Evolutionary conservation across 2,888 invertebrate species (phyloP).

Genomic region (Blera fallax): DNA sequence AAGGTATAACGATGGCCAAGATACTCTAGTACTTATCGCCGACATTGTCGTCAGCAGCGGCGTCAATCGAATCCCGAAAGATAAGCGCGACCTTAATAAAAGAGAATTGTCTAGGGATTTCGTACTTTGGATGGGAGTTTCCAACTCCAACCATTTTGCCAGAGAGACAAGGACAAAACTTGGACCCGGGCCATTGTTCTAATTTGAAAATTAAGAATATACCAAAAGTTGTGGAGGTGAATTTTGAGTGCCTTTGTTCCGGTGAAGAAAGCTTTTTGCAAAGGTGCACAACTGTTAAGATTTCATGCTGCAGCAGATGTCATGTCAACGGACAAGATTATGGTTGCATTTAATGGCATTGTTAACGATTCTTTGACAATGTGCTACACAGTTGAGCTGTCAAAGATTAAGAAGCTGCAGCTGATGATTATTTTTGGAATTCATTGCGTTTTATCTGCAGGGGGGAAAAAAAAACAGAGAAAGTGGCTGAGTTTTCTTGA

Average conservation of each 20-base stretch:
- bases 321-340: not conserved
- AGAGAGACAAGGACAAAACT: not conserved
- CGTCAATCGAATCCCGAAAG: slow-evolving; percentile 32
- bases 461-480: too few relatives aligned
- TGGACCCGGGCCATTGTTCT: not conserved
- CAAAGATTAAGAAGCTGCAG: slow-evolving; percentile 27
- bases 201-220: slow-evolving; percentile 13
- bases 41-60: not conserved
- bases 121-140: not conserved
- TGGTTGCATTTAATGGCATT: slow-evolving; percentile 36
- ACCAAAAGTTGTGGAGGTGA: not conserved
- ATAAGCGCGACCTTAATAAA: slow-evolving; percentile 51
- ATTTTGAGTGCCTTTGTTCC: slow-evolving; percentile 1
- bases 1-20: slow-evolving; percentile 7
- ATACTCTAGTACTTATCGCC: slow-evolving; percentile 1
- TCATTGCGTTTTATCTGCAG: not conserved
- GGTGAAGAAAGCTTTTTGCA: not conserved
- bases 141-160: not conserved
- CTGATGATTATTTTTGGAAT: not conserved
- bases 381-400: slow-evolving; percentile 22
- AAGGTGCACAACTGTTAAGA: slow-evolving; percentile 28
- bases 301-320: slow-evolving; percentile 18
- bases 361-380: slow-evolving; percentile 43
- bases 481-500: not conserved
- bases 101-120: not conserved